phyloP scores from a whole-genome alignment of 2,113 vertebrate genomes.

The Capreolus pygargus region DNA sequence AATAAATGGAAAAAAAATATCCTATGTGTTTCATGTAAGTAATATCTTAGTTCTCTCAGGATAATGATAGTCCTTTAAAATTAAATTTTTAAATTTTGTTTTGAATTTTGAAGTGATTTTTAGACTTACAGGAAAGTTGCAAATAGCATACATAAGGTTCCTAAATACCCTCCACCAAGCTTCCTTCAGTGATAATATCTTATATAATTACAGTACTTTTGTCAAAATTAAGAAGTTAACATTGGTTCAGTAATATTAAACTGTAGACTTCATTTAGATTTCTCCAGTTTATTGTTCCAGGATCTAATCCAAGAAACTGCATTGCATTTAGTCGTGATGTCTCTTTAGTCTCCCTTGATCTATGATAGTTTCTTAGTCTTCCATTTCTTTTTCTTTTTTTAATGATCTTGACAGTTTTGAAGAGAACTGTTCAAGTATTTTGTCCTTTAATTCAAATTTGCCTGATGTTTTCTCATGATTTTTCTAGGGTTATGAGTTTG shows the following conservation, averaged over 20 bases:
- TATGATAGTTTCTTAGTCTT: background rate
- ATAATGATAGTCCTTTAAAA: background rate
- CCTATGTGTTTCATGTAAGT: background rate
- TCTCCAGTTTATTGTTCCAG: background rate
- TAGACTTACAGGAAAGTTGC: background rate
- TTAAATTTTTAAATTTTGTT: background rate
- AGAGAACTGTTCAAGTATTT: background rate
- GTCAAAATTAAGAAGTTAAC: background rate
- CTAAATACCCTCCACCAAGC: background rate
- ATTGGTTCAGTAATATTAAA: background rate
- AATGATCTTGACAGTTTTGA: background rate
- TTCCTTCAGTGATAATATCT: background rate
- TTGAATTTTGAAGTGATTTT: background rate
- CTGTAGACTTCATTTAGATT: background rate
- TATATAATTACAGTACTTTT: background rate
- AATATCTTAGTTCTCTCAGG: background rate
- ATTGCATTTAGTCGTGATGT: background rate
- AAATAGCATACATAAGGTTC: background rate
- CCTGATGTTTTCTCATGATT: background rate
- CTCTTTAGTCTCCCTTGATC: background rate
- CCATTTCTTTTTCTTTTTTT: background rate
- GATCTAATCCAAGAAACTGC: background rate
- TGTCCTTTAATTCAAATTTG: background rate
- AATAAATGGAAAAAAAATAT: background rate
- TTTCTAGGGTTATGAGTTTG: background rate